These are phyloP conservation scores for Hydriomena furcata DNA, from an alignment of 2,888 invertebrate genomes.

Conservation along the genomic window DNA sequence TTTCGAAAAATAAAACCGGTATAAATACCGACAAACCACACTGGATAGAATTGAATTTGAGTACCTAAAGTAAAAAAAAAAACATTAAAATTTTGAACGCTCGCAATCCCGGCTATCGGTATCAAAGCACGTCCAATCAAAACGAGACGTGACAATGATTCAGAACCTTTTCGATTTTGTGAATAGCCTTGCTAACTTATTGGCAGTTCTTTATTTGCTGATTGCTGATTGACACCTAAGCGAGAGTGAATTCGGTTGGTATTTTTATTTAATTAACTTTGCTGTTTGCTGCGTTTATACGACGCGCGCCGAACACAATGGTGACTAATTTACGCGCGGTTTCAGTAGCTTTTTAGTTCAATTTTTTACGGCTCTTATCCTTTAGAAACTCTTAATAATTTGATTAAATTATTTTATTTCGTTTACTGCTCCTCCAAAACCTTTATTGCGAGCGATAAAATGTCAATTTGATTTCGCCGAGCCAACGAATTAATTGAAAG, in stretches of 20 bases:
- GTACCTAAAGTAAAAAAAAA: slow-evolving; percentile 69
- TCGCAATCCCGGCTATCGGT: slow-evolving; percentile 78
- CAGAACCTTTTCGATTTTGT: slow-evolving; percentile 75
- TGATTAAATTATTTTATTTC: not conserved
- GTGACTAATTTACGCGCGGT: slow-evolving; percentile 70
- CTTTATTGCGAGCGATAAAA: slow-evolving; percentile 24
- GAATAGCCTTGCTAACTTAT: slow-evolving; percentile 79
- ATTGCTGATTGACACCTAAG: slow-evolving; percentile 77
- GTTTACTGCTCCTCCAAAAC: not conserved
- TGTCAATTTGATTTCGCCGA: slow-evolving; percentile 35
- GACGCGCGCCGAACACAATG: slow-evolving; percentile 59
- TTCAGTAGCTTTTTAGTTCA: slow-evolving; percentile 58
- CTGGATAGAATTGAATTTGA: slow-evolving; percentile 74
- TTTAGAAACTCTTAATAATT: slow-evolving; percentile 46
- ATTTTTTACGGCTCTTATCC: slow-evolving; percentile 49
- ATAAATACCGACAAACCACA: slow-evolving; percentile 74
- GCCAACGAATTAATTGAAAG: slow-evolving; percentile 56
- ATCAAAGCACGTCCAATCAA: slow-evolving; percentile 83
- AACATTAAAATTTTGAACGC: slow-evolving; percentile 76
- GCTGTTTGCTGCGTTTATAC: slow-evolving; percentile 27
- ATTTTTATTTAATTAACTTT: slow-evolving; percentile 56
- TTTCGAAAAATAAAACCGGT: slow-evolving; percentile 67
- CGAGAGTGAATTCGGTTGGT: slow-evolving; percentile 65
- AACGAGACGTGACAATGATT: slow-evolving; percentile 81
- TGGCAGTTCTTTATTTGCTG: slow-evolving; percentile 78